Conservation (phyloP, 2,797 vertebrate genomes). For the Dermochelys coriacea region DNA sequence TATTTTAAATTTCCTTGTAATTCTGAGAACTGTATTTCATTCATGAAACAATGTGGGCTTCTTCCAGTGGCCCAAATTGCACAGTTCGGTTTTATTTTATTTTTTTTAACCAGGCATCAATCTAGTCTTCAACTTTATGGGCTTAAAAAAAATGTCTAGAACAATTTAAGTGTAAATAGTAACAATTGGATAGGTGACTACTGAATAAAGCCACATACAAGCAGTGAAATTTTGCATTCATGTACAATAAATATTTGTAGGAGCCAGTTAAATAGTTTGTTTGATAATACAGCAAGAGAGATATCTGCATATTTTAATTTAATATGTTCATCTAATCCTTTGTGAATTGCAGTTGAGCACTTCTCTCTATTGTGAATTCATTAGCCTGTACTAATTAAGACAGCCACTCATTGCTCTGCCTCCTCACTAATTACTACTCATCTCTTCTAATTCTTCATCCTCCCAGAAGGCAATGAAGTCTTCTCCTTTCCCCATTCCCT, state of each 20-base stretch:
- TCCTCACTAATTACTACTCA: background rate
- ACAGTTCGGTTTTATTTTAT: background rate
- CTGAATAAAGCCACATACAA: background rate
- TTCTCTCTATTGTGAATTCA: accelerated
- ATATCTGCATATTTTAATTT: background rate
- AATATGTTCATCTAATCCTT: background rate
- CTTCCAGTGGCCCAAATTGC: background rate
- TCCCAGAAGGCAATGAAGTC: background rate
- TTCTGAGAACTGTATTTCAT: background rate
- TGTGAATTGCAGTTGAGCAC: background rate
- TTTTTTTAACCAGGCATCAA: background rate
- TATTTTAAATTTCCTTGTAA: background rate
- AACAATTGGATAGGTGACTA: background rate
- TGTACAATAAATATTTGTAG: background rate
- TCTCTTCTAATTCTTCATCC: background rate
- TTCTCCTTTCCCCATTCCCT: background rate
- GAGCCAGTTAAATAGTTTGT: background rate
- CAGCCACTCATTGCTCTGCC: background rate
- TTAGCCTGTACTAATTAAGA: background rate
- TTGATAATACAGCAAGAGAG: too few relatives aligned
- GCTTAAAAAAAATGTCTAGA: background rate
- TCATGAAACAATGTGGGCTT: background rate
- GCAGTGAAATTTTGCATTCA: background rate
- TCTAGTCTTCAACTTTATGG: background rate
- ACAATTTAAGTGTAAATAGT: background rate